Evolutionary conservation across 2,797 vertebrate genomes (phyloP).

Genomic region (Prunella strophiata): DNA sequence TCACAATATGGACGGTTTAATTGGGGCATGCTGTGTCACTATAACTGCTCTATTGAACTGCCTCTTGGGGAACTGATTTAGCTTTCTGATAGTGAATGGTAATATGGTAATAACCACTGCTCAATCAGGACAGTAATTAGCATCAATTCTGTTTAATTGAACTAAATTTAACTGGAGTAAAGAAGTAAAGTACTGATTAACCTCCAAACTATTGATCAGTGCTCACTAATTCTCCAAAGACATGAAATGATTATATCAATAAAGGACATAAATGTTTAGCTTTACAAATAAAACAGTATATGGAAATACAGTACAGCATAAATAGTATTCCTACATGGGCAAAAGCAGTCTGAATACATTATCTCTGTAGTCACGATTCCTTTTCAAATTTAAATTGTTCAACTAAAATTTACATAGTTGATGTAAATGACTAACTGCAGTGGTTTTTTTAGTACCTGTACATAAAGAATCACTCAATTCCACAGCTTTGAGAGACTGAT

Average conservation of each 20-base stretch:
- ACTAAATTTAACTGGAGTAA: slow-evolving; percentile 51
- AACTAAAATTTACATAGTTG: background rate
- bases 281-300: slow-evolving; percentile 25
- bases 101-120: slow-evolving; percentile 53
- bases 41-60: background rate
- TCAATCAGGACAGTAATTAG: slow-evolving; percentile 66
- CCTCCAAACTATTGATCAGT: slow-evolving; percentile 59
- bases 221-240: slow-evolving; percentile 29
- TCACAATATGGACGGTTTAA: background rate
- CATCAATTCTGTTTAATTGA: slow-evolving; percentile 58
- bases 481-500: background rate
- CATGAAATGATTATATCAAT: slow-evolving; percentile 45
- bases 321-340: background rate
- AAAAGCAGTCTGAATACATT: background rate
- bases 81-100: slow-evolving; percentile 15
- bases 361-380: background rate
- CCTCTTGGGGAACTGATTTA: slow-evolving; percentile 39
- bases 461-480: background rate
- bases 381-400: slow-evolving; percentile 33
- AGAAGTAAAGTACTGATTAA: slow-evolving; percentile 59
- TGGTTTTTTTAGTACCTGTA: background rate
- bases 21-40: background rate
- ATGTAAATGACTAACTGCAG: background rate
- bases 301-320: background rate
- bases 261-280: slow-evolving; percentile 29